Base-by-base conservation (phyloP, 2,888 invertebrate species). In the Hymenopus coronatus region DNA sequence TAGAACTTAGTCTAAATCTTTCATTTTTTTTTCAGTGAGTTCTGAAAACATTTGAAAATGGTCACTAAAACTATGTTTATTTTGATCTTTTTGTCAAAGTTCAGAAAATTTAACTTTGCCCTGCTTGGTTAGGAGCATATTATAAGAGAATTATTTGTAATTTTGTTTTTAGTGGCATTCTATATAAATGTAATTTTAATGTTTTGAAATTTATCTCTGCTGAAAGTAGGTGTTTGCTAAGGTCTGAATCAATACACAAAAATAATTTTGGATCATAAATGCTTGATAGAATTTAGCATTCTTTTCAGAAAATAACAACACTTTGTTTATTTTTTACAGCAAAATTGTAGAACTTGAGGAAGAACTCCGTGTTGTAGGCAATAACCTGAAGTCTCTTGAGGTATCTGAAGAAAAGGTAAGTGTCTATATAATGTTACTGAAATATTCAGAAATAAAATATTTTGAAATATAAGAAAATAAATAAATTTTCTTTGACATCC, bases 281-380 rank as follows among this genome's bases (percentile, higher is more conserved):
- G 54, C 6, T 15, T 70, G 20, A 70, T 20, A 70, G 15, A 20
- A 20, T 54, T 15, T 54, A 4, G 4, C 3, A 54, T 3, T 70
- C 15, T 20, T 70, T 70, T 20, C 6, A 25, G 15, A 20, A 70
- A 15, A 40, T 70, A 70, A n/a, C 6, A 70, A 70, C 54, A 70
- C 54, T 1, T 90, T 87, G 91, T 92, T 93, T 92, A 91, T 91
- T 92, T 93, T 92, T 93, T 93, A 90, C 96, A 98, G 98, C 95
- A 99, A 99, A 97, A 99, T 99, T 95, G 98, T 99, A 94, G 99
- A 99, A 95, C 97, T 99, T 95, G 99, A 99, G 94, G 99, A 99
- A 94, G 99, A 99, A 95, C 96, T 99, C 94, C 98, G 99, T 94
- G 99, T 99, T 93, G 99, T 99, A 94, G 99, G 99, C 94, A 99